phyloP scores from a whole-genome alignment of 2,113 vertebrate species.

The Hiodon tergisus region DNA sequence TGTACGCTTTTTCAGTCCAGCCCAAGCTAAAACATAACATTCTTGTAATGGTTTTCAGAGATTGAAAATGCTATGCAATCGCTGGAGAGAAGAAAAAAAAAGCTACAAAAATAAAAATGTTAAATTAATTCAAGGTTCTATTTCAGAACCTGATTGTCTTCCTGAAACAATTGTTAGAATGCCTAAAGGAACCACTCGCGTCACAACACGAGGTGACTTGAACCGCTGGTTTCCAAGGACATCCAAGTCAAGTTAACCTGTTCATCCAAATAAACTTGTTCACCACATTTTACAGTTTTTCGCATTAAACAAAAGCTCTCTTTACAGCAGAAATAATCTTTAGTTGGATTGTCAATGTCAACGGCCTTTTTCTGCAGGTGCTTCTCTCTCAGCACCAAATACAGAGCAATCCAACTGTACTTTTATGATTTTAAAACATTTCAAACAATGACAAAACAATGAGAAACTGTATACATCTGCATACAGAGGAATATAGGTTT shows the following conservation, averaged over 20 bases:
- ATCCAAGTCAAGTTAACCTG: constrained; percentile 13
- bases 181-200: constrained; percentile 12
- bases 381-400: constrained; percentile 33
- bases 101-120: constrained; percentile 14
- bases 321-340: constrained; percentile 39
- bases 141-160: constrained; percentile 22
- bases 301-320: constrained; percentile 19
- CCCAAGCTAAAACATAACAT: constrained; percentile 21
- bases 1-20: constrained; percentile 22
- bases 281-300: constrained; percentile 26
- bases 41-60: too few species aligned
- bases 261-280: constrained; percentile 26
- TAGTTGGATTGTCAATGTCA: constrained; percentile 21
- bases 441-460: constrained; percentile 41
- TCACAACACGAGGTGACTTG: neutral
- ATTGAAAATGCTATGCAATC: too few species aligned
- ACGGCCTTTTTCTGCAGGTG: constrained; percentile 25
- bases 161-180: constrained; percentile 25
- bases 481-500: constrained; percentile 39
- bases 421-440: constrained; percentile 38
- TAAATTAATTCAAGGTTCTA: constrained; percentile 24
- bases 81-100: neutral
- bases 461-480: constrained; percentile 38
- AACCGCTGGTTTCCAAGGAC: constrained; percentile 26
- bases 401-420: constrained; percentile 31